Conservation (phyloP, 2,797 vertebrate species). For the Xenentodon cancila region DNA sequence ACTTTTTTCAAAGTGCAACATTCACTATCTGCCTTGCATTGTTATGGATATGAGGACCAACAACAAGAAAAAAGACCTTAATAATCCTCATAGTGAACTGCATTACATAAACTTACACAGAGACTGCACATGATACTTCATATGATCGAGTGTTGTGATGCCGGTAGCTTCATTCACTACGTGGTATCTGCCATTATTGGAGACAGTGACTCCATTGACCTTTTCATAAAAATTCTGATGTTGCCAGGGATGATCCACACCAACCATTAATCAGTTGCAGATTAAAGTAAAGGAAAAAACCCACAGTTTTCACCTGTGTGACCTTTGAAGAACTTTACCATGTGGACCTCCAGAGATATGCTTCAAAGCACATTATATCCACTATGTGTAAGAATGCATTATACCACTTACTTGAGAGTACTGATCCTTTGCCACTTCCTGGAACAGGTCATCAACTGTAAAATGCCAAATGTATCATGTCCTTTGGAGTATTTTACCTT, state of each 20-base stretch:
- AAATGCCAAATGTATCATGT: slow-evolving; percentile 50
- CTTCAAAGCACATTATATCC: slow-evolving; percentile 12
- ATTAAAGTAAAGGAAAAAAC: background rate
- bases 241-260: slow-evolving; percentile 13
- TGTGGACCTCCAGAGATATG: slow-evolving; percentile 5
- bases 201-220: slow-evolving; percentile 31
- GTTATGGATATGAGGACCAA: background rate
- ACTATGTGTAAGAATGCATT: background rate
- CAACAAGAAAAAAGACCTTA: slow-evolving; percentile 10
- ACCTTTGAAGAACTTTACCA: slow-evolving; percentile 5
- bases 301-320: background rate
- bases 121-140: background rate
- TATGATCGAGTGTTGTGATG: slow-evolving; percentile 33
- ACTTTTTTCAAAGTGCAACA: background rate
- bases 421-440: slow-evolving; percentile 23
- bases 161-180: slow-evolving; percentile 13
- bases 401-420: slow-evolving; percentile 13
- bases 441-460: slow-evolving; percentile 22
- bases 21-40: background rate
- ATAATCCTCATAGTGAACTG: slow-evolving; percentile 5
- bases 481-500: slow-evolving; percentile 55
- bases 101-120: background rate
- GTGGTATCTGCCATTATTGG: slow-evolving; percentile 43
- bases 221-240: slow-evolving; percentile 50
- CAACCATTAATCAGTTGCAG: slow-evolving; percentile 7